A percentile compares a stretch with the other conserved stretches of the same genome.
phyloP scores from a whole-genome alignment of 2,113 vertebrate genomes.

The Odocoileus virginianus region DNA sequence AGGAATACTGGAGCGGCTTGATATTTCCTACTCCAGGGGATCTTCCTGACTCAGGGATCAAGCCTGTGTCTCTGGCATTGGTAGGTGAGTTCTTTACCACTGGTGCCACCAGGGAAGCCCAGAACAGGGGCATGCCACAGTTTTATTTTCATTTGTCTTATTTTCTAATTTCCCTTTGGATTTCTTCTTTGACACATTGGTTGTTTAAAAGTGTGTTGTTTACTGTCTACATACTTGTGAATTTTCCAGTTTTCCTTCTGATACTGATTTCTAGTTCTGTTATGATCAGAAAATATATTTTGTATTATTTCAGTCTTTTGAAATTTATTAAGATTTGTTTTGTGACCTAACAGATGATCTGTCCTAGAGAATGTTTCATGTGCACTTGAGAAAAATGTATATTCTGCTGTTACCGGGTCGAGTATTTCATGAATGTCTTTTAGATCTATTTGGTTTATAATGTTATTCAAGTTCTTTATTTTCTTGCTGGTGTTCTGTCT shows the following conservation, averaged over 20 bases:
- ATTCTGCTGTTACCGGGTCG: background rate
- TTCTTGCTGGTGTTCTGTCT: background rate
- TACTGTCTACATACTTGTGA: background rate
- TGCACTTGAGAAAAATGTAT: background rate
- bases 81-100: background rate
- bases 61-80: background rate
- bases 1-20: background rate
- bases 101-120: background rate
- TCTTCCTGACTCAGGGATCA: background rate
- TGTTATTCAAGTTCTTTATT: background rate
- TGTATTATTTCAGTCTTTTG: background rate
- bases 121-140: background rate
- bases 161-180: background rate
- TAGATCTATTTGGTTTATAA: background rate
- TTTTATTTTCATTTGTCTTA: background rate
- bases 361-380: background rate
- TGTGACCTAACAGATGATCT: background rate
- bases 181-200: background rate
- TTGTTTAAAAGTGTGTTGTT: background rate
- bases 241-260: conserved; percentile 2
- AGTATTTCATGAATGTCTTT: background rate
- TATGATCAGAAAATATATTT: background rate
- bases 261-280: background rate
- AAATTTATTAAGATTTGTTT: background rate
- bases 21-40: background rate